phyloP scores from a whole-genome alignment of 2,113 vertebrate genomes.

The Alosa alosa region DNA sequence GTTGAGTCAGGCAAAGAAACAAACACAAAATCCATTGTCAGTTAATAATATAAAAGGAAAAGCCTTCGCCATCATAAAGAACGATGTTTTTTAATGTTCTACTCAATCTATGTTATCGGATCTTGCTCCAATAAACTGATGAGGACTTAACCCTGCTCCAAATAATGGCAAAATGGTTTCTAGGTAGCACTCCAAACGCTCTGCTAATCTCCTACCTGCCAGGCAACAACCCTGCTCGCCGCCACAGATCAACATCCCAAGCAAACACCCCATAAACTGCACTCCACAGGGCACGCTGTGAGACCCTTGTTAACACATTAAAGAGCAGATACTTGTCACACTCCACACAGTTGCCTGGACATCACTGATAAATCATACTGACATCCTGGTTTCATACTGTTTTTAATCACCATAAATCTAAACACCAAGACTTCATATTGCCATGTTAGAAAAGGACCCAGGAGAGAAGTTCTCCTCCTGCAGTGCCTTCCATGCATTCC shows the following conservation, averaged over 20 bases:
- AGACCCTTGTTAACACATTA: slow-evolving; percentile 14
- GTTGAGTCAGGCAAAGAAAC: not conserved
- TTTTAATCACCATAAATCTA: slow-evolving; percentile 4
- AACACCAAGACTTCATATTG: not conserved
- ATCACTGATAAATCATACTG: not conserved
- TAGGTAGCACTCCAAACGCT: slow-evolving; percentile 48
- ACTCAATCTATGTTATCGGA: not conserved
- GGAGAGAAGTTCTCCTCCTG: not conserved
- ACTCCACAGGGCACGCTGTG: not conserved
- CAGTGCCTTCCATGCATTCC: not conserved
- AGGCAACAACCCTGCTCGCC: slow-evolving; percentile 32
- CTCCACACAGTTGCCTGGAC: slow-evolving; percentile 4
- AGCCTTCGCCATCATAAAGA: not conserved
- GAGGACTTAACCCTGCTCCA: slow-evolving; percentile 27
- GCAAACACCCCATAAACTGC: slow-evolving; percentile 11
- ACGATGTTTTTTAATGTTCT: not conserved
- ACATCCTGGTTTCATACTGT: slow-evolving; percentile 7
- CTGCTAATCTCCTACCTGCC: slow-evolving; percentile 42
- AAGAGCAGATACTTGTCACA: slow-evolving; percentile 1
- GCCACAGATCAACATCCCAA: slow-evolving; percentile 24
- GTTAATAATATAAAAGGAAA: not conserved
- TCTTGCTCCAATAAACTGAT: slow-evolving; percentile 23
- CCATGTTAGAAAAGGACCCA: not conserved
- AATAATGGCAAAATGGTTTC: slow-evolving; percentile 30
- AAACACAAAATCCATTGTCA: not conserved